Base-by-base conservation (phyloP, 1,140 invertebrate species). In the Drosophila chauvacae region DNA sequence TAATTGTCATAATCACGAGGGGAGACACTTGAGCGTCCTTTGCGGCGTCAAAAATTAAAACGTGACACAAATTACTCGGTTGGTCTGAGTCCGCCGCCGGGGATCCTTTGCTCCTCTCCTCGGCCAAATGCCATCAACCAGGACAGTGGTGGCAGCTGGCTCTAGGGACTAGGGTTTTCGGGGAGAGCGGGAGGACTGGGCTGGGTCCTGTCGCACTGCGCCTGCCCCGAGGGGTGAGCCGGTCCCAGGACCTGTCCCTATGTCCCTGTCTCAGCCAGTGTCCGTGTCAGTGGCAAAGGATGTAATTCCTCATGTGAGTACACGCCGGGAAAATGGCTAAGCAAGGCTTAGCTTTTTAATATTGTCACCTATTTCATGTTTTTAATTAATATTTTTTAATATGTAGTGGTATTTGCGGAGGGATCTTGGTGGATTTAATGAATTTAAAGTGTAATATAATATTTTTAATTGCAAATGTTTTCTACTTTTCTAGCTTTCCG, bases 11-110 rank as follows among this genome's bases (percentile, higher is more conserved):
- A 87, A 80, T 83, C 84, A 83, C 81, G 64, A 63, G 58, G 77
- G 62, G 58, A 59, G 81, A 65, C 64, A 78, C 39, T 56, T 45
- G 60, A 73, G 51, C 62, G 78, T 69, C 76, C 80, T 88, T 88
- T 87, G 80, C 63, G 74, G 82, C 80, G 77, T 80, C 71, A 84
- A 83, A 87, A 88, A 87, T 87, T 84, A 88, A 87, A 87, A 88
- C 69, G 84, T 88, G 84, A 87, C 84, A 87, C 84, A 87, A 87
- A 87, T 87, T 87, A 78, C 84, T 70, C 55, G 84, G 62, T 75
- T 72, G 64, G 64, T 56, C 58, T 64, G 62, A 47, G 71, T 58
- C 35, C 42, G 45, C 44, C 48, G 45, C 16, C 63, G 41, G 53
- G 53, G 16, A 66, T 53, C 47, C 66, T 26, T 64, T 42, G n/a